Evolutionary conservation across 2,797 vertebrate species (phyloP).

Genomic region (Tauraco hartlaubi): DNA sequence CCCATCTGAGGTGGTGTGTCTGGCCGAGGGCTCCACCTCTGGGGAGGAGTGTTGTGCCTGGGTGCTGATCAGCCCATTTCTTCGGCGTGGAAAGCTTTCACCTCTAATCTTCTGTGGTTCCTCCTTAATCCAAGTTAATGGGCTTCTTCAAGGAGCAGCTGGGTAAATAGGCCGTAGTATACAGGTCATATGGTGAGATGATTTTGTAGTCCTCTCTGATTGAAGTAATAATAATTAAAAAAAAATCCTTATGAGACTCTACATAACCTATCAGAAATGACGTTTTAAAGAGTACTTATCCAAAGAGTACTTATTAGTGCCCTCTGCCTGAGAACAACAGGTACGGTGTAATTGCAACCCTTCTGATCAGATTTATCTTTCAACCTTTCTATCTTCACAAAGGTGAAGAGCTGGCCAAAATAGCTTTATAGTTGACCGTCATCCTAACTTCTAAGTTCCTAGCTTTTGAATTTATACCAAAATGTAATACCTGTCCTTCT

Average conservation of each 20-base stretch:
- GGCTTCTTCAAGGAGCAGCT: background rate
- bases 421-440: background rate
- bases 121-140: background rate
- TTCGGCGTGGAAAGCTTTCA: background rate
- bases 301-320: background rate
- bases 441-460: background rate
- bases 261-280: background rate
- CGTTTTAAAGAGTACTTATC: background rate
- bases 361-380: background rate
- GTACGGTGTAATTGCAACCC: background rate
- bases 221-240: background rate
- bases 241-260: background rate
- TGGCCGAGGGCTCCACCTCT: background rate
- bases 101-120: background rate
- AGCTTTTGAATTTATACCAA: background rate
- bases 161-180: background rate
- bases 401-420: background rate
- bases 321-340: background rate
- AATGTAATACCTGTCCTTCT: background rate
- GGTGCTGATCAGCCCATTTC: background rate
- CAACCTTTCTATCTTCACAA: background rate
- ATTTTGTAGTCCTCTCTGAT: background rate
- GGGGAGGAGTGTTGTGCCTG: accelerated
- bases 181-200: background rate
- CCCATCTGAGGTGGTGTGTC: accelerated